Conservation (phyloP, 2,888 invertebrate genomes). For the Onthophagus sagittarius region DNA sequence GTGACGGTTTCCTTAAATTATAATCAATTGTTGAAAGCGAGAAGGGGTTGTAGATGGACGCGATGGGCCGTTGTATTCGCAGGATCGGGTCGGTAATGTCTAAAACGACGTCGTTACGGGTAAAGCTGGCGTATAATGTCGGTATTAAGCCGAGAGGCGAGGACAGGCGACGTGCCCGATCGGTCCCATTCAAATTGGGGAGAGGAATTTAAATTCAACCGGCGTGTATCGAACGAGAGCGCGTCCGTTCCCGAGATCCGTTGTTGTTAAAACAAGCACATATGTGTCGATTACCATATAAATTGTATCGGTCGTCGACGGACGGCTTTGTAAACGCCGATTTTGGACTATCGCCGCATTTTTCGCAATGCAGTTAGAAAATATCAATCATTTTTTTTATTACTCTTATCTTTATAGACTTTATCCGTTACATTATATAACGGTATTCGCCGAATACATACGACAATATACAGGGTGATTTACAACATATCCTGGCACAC, state of each 20-base stretch:
- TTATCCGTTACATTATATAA: no score
- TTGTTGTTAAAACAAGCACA: neutral
- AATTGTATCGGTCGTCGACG: neutral
- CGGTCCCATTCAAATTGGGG: neutral
- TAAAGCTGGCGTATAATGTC: neutral
- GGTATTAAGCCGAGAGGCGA: neutral
- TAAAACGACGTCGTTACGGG: neutral
- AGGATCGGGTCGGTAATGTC: neutral
- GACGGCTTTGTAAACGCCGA: neutral
- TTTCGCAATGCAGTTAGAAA: neutral
- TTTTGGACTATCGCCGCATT: neutral
- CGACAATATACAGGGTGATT: no score
- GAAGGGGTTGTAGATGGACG: neutral
- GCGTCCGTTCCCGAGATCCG: neutral
- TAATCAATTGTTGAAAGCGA: neutral
- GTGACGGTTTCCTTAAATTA: neutral
- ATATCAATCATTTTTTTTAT: neutral
- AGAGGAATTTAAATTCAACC: neutral
- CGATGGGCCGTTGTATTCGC: neutral
- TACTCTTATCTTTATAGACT: no score
- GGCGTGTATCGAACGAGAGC: neutral
- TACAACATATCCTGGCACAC: no score
- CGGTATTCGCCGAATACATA: no score
- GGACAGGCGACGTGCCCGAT: neutral
- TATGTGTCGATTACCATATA: neutral